Percentiles rank a stretch among this genome's conserved stretches.
Conservation (phyloP, 1,140 invertebrate genomes). For the Apis cerana region DNA sequence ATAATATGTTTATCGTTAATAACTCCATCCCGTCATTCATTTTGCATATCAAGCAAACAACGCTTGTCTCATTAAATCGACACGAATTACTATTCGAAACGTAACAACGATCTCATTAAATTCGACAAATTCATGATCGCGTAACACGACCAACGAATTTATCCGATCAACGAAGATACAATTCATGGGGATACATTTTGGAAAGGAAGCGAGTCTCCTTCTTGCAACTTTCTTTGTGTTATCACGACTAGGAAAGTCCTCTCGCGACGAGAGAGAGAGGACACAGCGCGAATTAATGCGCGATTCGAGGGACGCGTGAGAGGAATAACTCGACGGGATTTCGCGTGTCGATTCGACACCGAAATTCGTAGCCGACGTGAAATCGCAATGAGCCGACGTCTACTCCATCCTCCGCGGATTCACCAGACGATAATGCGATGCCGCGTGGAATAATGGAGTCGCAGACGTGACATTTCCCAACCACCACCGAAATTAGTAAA, state of each 20-base stretch:
- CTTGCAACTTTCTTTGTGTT: not conserved
- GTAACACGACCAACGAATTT: no score
- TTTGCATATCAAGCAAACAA: not conserved
- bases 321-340: constrained; percentile 58
- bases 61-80: not conserved
- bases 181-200: not conserved
- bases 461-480: not conserved
- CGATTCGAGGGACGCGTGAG: constrained; percentile 61
- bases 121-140: no score
- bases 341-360: constrained; percentile 28
- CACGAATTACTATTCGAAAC: not conserved
- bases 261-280: constrained; percentile 38
- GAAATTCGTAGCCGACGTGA: not conserved
- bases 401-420: not conserved
- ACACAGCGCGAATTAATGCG: constrained; percentile 58
- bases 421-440: not conserved
- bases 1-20: not conserved
- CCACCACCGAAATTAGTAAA: no score
- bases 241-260: constrained; percentile 58
- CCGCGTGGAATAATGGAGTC: not conserved
- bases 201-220: not conserved
- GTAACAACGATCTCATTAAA: not conserved
- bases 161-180: no score
- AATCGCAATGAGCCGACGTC: constrained; percentile 5
- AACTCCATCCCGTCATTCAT: not conserved